A percentile compares a stretch with the other conserved stretches of the same genome.
phyloP scores from a whole-genome alignment of 2,797 vertebrate species.

The Leptatherina wallacei region DNA sequence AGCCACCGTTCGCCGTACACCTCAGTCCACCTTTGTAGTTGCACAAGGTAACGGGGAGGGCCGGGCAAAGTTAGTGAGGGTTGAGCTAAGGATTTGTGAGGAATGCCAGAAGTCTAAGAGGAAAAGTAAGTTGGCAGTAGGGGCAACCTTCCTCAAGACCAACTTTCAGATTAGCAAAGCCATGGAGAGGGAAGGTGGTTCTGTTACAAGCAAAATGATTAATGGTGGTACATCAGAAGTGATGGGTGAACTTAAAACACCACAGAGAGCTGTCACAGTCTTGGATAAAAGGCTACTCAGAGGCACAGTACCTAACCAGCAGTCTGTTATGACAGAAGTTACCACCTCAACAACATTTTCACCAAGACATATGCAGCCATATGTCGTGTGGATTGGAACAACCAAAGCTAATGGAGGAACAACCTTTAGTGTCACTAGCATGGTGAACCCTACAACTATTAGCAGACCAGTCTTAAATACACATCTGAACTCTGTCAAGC shows the following conservation, averaged over 20 bases:
- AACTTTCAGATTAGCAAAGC: slow-evolving; percentile 76
- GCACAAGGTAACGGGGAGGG: slow-evolving; percentile 83
- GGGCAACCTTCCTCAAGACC: slow-evolving; percentile 83
- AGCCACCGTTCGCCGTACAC: slow-evolving; percentile 86
- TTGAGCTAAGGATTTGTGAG: slow-evolving; percentile 92
- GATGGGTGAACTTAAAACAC: slow-evolving; percentile 48
- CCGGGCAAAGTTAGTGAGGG: slow-evolving; percentile 85
- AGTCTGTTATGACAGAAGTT: slow-evolving; percentile 23
- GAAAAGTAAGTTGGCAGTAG: slow-evolving; percentile 89
- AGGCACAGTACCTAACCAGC: slow-evolving; percentile 62
- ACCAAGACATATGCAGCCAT: slow-evolving; percentile 35
- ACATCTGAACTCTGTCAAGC: slow-evolving; percentile 66
- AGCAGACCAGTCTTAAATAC: slow-evolving; percentile 33
- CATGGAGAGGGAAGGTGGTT: slow-evolving; percentile 24
- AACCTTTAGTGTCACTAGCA: slow-evolving; percentile 5
- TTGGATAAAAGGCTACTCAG: slow-evolving; percentile 40
- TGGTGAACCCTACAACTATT: slow-evolving; percentile 18
- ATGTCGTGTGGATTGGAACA: slow-evolving; percentile 48
- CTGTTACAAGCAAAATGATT: slow-evolving; percentile 18
- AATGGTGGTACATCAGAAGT: slow-evolving; percentile 39
- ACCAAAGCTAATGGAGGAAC: slow-evolving; percentile 31
- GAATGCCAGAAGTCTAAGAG: slow-evolving; percentile 94
- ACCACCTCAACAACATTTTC: slow-evolving; percentile 33
- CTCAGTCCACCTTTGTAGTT: slow-evolving; percentile 83
- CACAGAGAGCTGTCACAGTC: slow-evolving; percentile 43